phyloP scores from a whole-genome alignment of 2,797 vertebrate genomes.

The Pogoniulus pusillus region DNA sequence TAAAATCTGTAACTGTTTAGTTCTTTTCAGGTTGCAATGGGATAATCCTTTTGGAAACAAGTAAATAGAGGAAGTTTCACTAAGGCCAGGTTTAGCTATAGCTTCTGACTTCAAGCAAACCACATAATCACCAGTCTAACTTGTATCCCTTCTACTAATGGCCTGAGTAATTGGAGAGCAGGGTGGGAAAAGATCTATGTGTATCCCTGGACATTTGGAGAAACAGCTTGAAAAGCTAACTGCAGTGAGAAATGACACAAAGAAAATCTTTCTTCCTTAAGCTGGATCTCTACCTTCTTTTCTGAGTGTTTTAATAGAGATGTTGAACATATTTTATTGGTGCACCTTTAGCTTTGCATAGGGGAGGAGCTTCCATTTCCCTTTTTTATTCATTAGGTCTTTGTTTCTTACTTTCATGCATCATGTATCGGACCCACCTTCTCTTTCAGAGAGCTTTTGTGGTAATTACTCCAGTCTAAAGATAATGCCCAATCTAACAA shows the following conservation, averaged over 20 bases:
- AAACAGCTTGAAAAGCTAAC: neutral
- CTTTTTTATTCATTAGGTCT: neutral
- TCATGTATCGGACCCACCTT: neutral
- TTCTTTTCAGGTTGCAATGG: neutral
- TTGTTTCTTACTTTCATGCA: neutral
- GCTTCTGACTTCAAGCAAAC: neutral
- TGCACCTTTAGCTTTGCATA: neutral
- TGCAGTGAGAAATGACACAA: neutral
- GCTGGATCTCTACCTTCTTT: neutral
- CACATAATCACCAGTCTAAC: neutral
- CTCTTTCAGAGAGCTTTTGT: slow-evolving; percentile 46
- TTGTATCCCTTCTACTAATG: neutral
- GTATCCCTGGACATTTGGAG: neutral
- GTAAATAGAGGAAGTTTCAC: neutral
- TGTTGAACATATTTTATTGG: neutral
- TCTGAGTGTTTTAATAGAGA: neutral
- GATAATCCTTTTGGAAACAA: neutral
- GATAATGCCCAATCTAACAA: slow-evolving; percentile 62
- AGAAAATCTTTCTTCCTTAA: neutral
- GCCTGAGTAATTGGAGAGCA: neutral
- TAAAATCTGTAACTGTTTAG: neutral
- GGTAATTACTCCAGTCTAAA: slow-evolving; percentile 63
- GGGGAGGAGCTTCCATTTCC: neutral
- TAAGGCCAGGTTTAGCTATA: neutral
- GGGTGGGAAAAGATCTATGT: neutral